Percentiles rank a stretch among this genome's conserved stretches.
These are phyloP conservation scores for Falco punctatus DNA, from an alignment of 2,113 vertebrate genomes.

Conservation along the genomic window DNA sequence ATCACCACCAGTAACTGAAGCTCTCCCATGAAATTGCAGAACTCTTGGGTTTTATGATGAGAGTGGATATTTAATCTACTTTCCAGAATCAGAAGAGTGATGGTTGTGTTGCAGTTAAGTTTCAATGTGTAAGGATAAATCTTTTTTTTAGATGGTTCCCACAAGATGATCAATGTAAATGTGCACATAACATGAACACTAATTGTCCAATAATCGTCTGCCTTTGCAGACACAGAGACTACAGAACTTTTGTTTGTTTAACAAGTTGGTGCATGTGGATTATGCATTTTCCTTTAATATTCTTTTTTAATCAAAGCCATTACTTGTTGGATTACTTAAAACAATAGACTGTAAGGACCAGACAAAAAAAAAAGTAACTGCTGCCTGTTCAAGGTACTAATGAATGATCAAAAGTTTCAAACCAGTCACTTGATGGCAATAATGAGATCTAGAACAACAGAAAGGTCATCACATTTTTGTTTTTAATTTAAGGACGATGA, in stretches of 20 bases:
- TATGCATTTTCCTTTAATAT: background rate
- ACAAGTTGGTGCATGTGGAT: background rate
- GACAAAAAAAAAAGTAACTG: background rate
- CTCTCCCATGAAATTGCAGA: background rate
- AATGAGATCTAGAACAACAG: background rate
- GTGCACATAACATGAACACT: background rate
- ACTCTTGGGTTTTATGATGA: background rate
- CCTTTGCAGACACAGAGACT: background rate
- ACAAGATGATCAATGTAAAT: background rate
- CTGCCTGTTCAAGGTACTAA: background rate
- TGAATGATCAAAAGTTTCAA: background rate
- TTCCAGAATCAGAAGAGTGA: background rate
- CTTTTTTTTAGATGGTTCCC: background rate
- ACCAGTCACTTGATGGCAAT: background rate
- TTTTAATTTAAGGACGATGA: background rate
- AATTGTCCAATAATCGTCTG: background rate
- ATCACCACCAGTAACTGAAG: background rate
- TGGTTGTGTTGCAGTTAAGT: background rate
- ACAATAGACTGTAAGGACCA: background rate
- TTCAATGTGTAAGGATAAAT: background rate
- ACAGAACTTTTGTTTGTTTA: background rate
- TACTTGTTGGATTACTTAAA: background rate
- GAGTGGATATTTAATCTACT: background rate
- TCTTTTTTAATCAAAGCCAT: background rate
- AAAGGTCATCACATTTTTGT: background rate